Conservation (phyloP, 1,140 invertebrate genomes). For the Bombus consobrinus region DNA sequence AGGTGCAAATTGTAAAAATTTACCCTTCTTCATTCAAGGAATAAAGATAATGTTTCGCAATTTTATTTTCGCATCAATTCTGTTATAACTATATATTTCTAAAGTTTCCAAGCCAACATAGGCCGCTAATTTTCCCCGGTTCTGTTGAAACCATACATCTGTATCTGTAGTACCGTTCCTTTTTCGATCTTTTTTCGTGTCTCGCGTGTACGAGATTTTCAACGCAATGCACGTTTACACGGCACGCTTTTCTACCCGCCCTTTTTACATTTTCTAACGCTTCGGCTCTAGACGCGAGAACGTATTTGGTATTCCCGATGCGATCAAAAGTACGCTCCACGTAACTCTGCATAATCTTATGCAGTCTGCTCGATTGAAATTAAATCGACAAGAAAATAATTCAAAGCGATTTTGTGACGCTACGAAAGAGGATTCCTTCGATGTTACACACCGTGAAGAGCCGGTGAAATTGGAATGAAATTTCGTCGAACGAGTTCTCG, state of each 20-base stretch:
- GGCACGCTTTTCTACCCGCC: not conserved
- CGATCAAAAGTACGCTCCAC: not conserved
- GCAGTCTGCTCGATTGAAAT: conserved; percentile 25
- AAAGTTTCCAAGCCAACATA: not conserved
- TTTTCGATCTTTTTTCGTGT: not conserved
- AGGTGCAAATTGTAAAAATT: too few relatives aligned
- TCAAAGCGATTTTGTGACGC: not conserved
- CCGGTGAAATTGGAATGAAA: conserved; percentile 1
- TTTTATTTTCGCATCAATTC: not conserved
- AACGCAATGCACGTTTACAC: conserved; percentile 7
- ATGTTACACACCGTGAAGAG: not conserved
- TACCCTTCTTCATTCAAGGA: too few relatives aligned
- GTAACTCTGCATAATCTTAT: not conserved
- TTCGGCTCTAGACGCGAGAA: not conserved
- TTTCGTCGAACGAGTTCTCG: conserved; percentile 4
- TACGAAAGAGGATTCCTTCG: not conserved
- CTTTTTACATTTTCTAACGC: conserved; percentile 20
- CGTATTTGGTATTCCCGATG: conserved; percentile 20
- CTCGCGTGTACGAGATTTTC: not conserved
- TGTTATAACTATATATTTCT: too few relatives aligned
- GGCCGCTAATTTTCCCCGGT: not conserved
- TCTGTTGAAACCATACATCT: not conserved
- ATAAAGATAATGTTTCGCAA: not conserved
- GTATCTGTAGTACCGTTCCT: too few relatives aligned
- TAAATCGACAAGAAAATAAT: conserved; percentile 45